A percentile compares a stretch with the other conserved stretches of the same genome.
Conservation (phyloP, 2,888 invertebrate genomes). For the Sesia bembeciformis region DNA sequence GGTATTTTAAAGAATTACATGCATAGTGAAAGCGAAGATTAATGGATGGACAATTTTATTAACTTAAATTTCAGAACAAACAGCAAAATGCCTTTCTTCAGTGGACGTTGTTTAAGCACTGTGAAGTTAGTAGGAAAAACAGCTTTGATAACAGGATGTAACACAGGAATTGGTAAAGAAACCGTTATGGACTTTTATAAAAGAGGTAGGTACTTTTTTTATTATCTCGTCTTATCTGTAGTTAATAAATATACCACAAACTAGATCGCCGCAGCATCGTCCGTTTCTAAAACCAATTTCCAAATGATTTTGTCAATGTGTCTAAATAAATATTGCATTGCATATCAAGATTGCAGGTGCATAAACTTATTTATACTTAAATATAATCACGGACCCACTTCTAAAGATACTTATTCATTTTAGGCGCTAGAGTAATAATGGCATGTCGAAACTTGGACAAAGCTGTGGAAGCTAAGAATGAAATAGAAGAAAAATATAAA, state of each 20-base stretch:
- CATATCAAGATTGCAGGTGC: too few relatives aligned
- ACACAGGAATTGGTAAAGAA: slow-evolving; percentile 63
- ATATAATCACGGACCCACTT: slow-evolving; percentile 25
- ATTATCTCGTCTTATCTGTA: neutral
- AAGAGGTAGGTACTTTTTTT: slow-evolving; percentile 35
- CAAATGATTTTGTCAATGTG: too few relatives aligned
- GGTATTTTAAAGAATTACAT: too few relatives aligned
- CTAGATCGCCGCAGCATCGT: too few relatives aligned
- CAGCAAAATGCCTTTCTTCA: slow-evolving; percentile 48
- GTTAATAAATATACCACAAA: neutral
- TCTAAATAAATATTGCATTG: too few relatives aligned
- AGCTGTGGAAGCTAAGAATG: slow-evolving; percentile 73
- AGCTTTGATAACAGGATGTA: slow-evolving; percentile 71
- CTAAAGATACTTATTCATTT: slow-evolving; percentile 7
- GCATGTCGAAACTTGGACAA: slow-evolving; percentile 68
- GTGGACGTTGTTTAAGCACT: slow-evolving; percentile 63
- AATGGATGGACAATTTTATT: too few relatives aligned
- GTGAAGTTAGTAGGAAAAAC: slow-evolving; percentile 71
- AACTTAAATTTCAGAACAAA: too few relatives aligned
- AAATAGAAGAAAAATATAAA: slow-evolving; percentile 61
- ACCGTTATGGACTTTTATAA: slow-evolving; percentile 63
- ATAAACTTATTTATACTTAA: too few relatives aligned
- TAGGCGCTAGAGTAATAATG: slow-evolving; percentile 74
- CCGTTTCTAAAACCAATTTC: too few relatives aligned
- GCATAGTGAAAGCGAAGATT: too few relatives aligned